Evolutionary conservation across 2,797 vertebrate species (phyloP).

Genomic region (Brachyalestes nurse): DNA sequence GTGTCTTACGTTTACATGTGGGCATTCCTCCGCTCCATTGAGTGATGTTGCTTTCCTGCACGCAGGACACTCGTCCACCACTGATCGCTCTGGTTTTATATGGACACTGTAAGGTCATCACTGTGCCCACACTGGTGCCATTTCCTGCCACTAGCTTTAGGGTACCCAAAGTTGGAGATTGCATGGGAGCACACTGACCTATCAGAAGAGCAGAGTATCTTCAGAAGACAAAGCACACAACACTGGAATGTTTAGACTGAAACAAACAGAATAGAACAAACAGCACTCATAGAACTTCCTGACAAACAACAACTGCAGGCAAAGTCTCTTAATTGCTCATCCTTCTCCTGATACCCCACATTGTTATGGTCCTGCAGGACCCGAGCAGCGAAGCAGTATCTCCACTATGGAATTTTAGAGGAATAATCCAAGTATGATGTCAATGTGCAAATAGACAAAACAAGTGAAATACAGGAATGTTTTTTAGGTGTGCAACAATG

Average conservation of each 20-base stretch:
- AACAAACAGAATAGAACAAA: not conserved
- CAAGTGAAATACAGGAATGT: not conserved
- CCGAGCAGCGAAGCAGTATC: not conserved
- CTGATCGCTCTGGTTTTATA: slow-evolving; percentile 81
- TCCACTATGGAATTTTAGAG: not conserved
- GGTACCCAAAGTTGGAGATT: slow-evolving; percentile 77
- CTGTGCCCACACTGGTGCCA: slow-evolving; percentile 83
- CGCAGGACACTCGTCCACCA: slow-evolving; percentile 72
- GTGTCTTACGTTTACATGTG: slow-evolving; percentile 82
- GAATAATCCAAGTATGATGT: not conserved
- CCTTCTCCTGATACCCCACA: not conserved
- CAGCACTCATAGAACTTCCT: not conserved
- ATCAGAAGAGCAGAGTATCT: slow-evolving; percentile 49
- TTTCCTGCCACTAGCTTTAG: slow-evolving; percentile 83
- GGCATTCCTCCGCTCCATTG: slow-evolving; percentile 82
- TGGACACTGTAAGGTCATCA: slow-evolving; percentile 85
- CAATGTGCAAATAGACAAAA: not conserved
- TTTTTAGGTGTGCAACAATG: not conserved
- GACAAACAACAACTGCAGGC: not conserved
- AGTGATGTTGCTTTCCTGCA: slow-evolving; percentile 77
- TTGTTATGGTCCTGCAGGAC: not conserved
- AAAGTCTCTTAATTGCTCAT: not conserved
- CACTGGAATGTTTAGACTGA: not conserved
- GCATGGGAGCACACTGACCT: slow-evolving; percentile 80
- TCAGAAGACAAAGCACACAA: slow-evolving; percentile 7